Conservation (phyloP, 2,797 vertebrate genomes). For the Holocentrus rufus region DNA sequence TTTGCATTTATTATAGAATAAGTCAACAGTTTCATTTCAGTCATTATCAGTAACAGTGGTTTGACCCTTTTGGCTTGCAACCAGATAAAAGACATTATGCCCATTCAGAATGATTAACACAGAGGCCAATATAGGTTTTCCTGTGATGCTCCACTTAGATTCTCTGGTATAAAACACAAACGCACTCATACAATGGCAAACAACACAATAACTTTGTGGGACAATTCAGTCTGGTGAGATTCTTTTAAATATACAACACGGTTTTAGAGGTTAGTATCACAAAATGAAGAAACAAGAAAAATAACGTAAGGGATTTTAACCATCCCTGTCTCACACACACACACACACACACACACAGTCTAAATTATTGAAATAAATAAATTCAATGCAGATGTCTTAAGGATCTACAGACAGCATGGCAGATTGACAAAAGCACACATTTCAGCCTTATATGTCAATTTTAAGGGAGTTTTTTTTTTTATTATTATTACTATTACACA, state of each 20-base stretch:
- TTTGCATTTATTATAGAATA: slow-evolving; percentile 51
- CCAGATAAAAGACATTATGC: slow-evolving; percentile 23
- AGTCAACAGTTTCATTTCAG: slow-evolving; percentile 25
- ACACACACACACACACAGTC: slow-evolving; percentile 36
- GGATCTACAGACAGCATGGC: slow-evolving; percentile 23
- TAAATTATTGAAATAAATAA: slow-evolving; percentile 68
- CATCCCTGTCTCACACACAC: slow-evolving; percentile 24
- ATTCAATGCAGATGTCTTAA: slow-evolving; percentile 18
- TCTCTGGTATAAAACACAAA: slow-evolving; percentile 30
- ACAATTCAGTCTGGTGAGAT: slow-evolving; percentile 31
- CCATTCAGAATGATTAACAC: slow-evolving; percentile 24
- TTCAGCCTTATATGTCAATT: background rate
- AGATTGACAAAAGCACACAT: slow-evolving; percentile 16
- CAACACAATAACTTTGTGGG: slow-evolving; percentile 7
- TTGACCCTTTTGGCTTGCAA: slow-evolving; percentile 24
- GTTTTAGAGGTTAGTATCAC: slow-evolving; percentile 30
- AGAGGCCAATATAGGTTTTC: slow-evolving; percentile 13
- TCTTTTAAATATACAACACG: slow-evolving; percentile 37
- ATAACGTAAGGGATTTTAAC: background rate
- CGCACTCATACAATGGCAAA: slow-evolving; percentile 9
- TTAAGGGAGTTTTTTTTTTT: too few species aligned
- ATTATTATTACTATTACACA: background rate
- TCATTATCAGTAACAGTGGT: slow-evolving; percentile 31
- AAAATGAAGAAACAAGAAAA: slow-evolving; percentile 30
- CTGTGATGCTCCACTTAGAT: background rate